Percentiles rank a stretch among this genome's conserved stretches.
These are phyloP conservation scores for Pocillopora damicornis DNA, from an alignment of 64 coral and sea anemone genomes.

Conservation along the genomic window DNA sequence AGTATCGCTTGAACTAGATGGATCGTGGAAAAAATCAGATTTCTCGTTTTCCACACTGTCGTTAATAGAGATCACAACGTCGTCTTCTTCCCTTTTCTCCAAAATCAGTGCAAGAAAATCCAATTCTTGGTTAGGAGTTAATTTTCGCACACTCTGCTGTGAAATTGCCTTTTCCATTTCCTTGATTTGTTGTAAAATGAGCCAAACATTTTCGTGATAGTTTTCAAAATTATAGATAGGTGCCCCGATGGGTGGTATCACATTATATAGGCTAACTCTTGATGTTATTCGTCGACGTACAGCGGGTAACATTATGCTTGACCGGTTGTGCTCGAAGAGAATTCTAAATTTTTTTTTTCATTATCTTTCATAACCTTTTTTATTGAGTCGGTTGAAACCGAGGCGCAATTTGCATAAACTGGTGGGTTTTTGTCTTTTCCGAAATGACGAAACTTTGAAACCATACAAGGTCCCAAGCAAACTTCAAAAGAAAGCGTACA, in stretches of 20 bases:
- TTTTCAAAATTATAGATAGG: constrained; percentile 11
- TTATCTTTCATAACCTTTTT: background rate
- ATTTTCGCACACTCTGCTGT: background rate
- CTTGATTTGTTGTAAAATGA: background rate
- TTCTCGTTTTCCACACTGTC: background rate
- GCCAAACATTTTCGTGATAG: background rate
- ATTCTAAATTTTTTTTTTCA: too few relatives aligned
- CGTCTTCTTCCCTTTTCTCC: background rate
- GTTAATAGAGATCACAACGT: background rate
- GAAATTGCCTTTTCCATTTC: background rate
- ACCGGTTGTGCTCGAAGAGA: too few relatives aligned
- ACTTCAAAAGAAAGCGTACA: background rate
- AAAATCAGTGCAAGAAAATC: too few relatives aligned
- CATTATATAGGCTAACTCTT: constrained; percentile 4
- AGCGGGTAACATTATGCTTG: background rate
- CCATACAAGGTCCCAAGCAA: background rate
- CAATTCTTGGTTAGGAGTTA: background rate
- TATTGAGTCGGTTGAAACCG: background rate
- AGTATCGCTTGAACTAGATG: constrained; percentile 6
- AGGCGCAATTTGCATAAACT: background rate
- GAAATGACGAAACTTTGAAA: constrained; percentile 8
- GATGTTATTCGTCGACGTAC: background rate
- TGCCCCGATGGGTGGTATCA: constrained; percentile 21
- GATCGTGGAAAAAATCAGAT: background rate
- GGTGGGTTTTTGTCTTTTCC: background rate